Evolutionary conservation across 2,797 vertebrate genomes (phyloP).

Genomic region (Otolemur crassicaudatus): DNA sequence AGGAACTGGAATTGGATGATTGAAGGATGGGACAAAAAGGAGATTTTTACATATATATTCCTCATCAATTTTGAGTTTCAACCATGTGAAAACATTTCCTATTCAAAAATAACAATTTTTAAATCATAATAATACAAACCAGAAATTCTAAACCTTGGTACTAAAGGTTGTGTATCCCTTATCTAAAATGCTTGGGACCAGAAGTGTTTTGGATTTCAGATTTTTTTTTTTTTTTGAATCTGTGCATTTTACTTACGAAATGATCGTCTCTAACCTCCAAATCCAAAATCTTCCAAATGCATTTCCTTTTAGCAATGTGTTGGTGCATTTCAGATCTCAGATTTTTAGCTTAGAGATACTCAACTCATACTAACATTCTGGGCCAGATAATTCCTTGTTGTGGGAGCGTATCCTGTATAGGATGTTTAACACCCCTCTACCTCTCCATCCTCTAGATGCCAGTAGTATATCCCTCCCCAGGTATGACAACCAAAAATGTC

Average conservation of each 20-base stretch:
- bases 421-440: background rate
- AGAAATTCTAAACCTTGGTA: background rate
- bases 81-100: background rate
- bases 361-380: background rate
- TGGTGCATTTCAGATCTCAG: background rate
- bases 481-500: background rate
- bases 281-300: background rate
- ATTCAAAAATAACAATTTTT: background rate
- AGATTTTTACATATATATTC: background rate
- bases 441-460: background rate
- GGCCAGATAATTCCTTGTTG: background rate
- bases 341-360: background rate
- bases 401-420: background rate
- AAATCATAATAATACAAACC: background rate
- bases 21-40: background rate
- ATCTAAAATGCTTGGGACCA: background rate
- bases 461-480: background rate
- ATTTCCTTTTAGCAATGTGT: background rate
- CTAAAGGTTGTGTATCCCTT: background rate
- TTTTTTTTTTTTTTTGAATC: background rate
- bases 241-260: background rate
- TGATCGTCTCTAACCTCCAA: background rate
- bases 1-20: background rate
- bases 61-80: constrained; percentile 14
- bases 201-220: background rate